Conservation (phyloP, 2,113 vertebrate species). For the Lonchura striata region DNA sequence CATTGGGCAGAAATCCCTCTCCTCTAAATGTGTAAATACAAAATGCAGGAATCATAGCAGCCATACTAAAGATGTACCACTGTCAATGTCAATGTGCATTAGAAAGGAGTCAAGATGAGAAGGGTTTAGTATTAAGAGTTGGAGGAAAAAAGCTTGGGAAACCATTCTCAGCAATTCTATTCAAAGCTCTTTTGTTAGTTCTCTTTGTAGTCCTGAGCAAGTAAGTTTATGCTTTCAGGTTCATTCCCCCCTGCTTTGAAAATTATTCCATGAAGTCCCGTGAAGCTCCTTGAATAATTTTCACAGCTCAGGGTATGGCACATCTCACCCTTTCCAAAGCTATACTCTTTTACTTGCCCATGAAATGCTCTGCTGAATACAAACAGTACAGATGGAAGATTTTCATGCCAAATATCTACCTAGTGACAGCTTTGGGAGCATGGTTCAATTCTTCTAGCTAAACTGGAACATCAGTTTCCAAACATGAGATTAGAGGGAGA, state of each 20-base stretch:
- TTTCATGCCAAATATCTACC: constrained; percentile 13
- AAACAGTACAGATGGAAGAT: not conserved
- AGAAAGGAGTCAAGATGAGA: not conserved
- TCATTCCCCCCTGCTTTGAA: not conserved
- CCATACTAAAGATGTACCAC: not conserved
- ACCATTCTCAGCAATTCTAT: not conserved
- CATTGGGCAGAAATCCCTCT: not conserved
- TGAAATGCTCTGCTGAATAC: not conserved
- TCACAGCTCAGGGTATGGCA: not conserved
- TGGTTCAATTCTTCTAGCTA: not conserved
- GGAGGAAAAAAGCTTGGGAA: not conserved
- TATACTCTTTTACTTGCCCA: not conserved
- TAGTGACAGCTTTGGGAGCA: not conserved
- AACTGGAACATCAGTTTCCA: not conserved
- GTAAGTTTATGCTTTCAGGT: not conserved
- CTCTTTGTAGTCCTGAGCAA: not conserved
- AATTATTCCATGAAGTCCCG: constrained; percentile 12
- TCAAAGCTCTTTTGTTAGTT: not conserved
- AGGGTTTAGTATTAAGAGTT: not conserved
- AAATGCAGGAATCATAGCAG: not conserved
- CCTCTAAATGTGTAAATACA: not conserved
- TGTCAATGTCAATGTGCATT: not conserved
- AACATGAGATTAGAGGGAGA: not conserved
- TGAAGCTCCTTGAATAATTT: constrained; percentile 36
- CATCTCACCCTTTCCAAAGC: not conserved